A percentile compares a stretch with the other conserved stretches of the same genome.
phyloP scores from a whole-genome alignment of 2,888 invertebrate genomes.

The Microchrysa polita region DNA sequence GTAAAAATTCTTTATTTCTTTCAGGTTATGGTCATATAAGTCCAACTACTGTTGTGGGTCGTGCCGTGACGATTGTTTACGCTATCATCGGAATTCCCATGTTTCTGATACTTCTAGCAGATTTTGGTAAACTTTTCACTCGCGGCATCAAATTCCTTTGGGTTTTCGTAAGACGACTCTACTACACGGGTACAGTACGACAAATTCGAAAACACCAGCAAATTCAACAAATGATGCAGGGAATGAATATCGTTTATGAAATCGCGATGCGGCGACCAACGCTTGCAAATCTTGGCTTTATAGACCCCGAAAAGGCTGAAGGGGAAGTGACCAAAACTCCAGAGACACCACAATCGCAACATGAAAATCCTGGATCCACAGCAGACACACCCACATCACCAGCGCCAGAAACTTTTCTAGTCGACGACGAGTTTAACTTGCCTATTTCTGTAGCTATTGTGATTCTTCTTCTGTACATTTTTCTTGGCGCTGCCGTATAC shows the following conservation, averaged over 20 bases:
- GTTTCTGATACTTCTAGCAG: slow-evolving; percentile 92
- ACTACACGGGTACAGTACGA: slow-evolving; percentile 86
- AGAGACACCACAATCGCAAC: slow-evolving; percentile 61
- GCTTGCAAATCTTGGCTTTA: slow-evolving; percentile 66
- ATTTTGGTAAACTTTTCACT: slow-evolving; percentile 94
- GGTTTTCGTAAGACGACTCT: slow-evolving; percentile 84
- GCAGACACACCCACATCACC: slow-evolving; percentile 78
- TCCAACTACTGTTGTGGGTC: slow-evolving; percentile 87
- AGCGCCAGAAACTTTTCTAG: slow-evolving; percentile 77
- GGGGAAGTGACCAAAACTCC: slow-evolving; percentile 54
- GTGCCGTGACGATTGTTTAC: slow-evolving; percentile 90
- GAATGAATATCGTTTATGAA: slow-evolving; percentile 82
- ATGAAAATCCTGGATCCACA: slow-evolving; percentile 55
- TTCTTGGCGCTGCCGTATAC: slow-evolving; percentile 85
- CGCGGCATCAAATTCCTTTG: slow-evolving; percentile 89
- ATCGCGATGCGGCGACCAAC: slow-evolving; percentile 81
- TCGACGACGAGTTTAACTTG: slow-evolving; percentile 94
- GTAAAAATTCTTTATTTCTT: slow-evolving; percentile 55
- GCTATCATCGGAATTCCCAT: slow-evolving; percentile 95
- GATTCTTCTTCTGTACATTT: slow-evolving; percentile 85
- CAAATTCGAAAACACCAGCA: slow-evolving; percentile 79
- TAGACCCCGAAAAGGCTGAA: slow-evolving; percentile 64
- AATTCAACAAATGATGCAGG: slow-evolving; percentile 85
- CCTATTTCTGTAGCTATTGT: slow-evolving; percentile 89
- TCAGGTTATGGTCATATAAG: slow-evolving; percentile 97